Percentiles rank a stretch among this genome's conserved stretches.
phyloP scores from a whole-genome alignment of 1,140 invertebrate species.

The Eriocheir sinensis region DNA sequence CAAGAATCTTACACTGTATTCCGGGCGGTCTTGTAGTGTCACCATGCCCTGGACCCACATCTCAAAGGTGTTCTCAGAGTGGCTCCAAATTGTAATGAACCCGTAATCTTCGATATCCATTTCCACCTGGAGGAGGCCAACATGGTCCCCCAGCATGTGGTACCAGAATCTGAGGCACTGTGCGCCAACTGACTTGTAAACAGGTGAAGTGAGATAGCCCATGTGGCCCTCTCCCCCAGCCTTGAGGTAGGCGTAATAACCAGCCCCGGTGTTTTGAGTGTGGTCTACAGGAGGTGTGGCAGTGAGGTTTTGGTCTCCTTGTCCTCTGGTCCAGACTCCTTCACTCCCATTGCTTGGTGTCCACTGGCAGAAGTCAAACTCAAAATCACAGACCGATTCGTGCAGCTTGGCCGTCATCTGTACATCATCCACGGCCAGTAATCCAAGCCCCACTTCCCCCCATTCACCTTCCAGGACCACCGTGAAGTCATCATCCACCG shows the following conservation, averaged over 20 bases:
- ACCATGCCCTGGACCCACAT: constrained; percentile 65
- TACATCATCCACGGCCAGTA: constrained; percentile 70
- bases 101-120: not conserved
- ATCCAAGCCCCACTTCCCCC: constrained; percentile 54
- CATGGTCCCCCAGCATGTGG: constrained; percentile 64
- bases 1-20: constrained; percentile 58
- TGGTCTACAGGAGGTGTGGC: constrained; percentile 59
- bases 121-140: constrained; percentile 51
- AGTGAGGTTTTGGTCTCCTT: constrained; percentile 50
- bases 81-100: constrained; percentile 41
- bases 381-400: constrained; percentile 66
- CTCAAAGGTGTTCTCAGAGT: constrained; percentile 54
- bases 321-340: constrained; percentile 54
- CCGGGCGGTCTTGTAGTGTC: constrained; percentile 35
- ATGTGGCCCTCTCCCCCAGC: not conserved
- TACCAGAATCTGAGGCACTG: constrained; percentile 74
- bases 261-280: constrained; percentile 40
- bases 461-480: constrained; percentile 61
- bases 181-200: constrained; percentile 59
- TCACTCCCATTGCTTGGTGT: constrained; percentile 2
- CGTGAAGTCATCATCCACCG: constrained; percentile 66
- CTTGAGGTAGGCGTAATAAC: constrained; percentile 66
- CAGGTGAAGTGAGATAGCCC: constrained; percentile 57
- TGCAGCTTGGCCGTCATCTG: constrained; percentile 54
- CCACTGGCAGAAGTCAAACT: constrained; percentile 69